phyloP scores from a whole-genome alignment of 2,888 invertebrate species.

The Tetheella fluctuosa region DNA sequence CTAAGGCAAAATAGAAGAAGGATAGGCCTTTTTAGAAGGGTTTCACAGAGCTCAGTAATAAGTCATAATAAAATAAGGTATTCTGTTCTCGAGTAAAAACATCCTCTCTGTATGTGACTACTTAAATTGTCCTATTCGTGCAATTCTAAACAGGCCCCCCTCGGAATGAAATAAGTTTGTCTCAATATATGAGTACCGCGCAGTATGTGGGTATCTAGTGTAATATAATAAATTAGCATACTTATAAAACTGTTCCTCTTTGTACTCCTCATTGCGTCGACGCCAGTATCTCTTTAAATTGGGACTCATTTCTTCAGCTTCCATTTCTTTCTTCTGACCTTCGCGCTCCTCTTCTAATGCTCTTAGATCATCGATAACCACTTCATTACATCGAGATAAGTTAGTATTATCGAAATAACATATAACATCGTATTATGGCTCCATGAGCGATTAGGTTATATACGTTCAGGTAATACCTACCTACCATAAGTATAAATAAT shows the following conservation, averaged over 20 bases:
- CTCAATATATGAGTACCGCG: too few relatives aligned
- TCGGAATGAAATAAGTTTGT: too few relatives aligned
- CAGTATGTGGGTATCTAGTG: not conserved
- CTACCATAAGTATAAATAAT: too few relatives aligned
- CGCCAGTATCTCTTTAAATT: constrained; percentile 66
- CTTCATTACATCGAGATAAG: constrained; percentile 22
- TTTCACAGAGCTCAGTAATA: too few relatives aligned
- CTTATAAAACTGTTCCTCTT: constrained; percentile 71
- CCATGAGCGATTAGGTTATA: not conserved
- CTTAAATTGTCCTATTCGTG: too few relatives aligned
- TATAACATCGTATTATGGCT: not conserved
- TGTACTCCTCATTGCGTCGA: constrained; percentile 62
- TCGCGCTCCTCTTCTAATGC: constrained; percentile 45
- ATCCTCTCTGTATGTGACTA: too few relatives aligned
- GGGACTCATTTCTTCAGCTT: constrained; percentile 51
- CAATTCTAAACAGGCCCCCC: too few relatives aligned
- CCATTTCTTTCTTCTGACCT: constrained; percentile 44
- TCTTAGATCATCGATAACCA: constrained; percentile 30
- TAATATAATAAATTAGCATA: constrained; percentile 34
- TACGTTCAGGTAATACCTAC: too few relatives aligned
- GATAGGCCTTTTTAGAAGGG: too few relatives aligned
- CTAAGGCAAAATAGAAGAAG: too few relatives aligned
- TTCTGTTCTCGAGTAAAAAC: too few relatives aligned
- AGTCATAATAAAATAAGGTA: too few relatives aligned
- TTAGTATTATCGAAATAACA: not conserved